phyloP scores from a whole-genome alignment of 2,888 invertebrate species.

The Torymus tubicola region DNA sequence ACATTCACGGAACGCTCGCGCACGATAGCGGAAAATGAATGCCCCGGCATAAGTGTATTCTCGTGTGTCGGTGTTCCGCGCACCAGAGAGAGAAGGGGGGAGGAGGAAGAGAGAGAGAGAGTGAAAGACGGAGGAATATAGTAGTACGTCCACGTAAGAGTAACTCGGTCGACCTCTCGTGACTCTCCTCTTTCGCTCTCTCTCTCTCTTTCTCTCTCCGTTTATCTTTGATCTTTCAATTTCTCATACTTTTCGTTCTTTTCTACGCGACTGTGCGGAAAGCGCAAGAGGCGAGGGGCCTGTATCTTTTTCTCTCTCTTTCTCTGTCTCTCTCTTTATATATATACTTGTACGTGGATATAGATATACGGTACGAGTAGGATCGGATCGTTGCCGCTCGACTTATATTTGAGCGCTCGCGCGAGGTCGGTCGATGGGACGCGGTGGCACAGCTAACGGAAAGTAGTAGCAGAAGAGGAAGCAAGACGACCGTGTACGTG shows the following conservation, averaged over 20 bases:
- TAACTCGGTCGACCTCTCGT: slow-evolving; percentile 71
- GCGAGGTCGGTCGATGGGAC: slow-evolving; percentile 27
- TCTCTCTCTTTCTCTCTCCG: slow-evolving; percentile 41
- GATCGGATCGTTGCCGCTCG: slow-evolving; percentile 42
- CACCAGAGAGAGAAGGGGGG: slow-evolving; percentile 48
- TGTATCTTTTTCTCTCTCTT: neutral
- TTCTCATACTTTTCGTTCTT: slow-evolving; percentile 67
- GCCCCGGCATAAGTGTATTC: slow-evolving; percentile 71
- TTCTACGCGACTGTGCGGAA: slow-evolving; percentile 36
- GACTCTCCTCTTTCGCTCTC: slow-evolving; percentile 59
- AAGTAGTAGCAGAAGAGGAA: neutral
- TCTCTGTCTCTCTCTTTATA: no score
- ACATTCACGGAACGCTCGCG: neutral
- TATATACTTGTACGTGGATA: slow-evolving; percentile 2
- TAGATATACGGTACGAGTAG: slow-evolving; percentile 2
- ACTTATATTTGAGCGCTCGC: slow-evolving; percentile 36
- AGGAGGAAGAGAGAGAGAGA: no score
- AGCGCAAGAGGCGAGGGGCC: neutral
- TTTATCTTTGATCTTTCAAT: slow-evolving; percentile 73
- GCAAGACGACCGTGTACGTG: neutral
- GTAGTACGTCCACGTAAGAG: slow-evolving; percentile 59
- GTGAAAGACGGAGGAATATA: slow-evolving; percentile 53
- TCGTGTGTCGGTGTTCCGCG: slow-evolving; percentile 61
- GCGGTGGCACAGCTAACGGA: neutral
- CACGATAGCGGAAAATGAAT: slow-evolving; percentile 72